A percentile compares a stretch with the other conserved stretches of the same genome.
These are phyloP conservation scores for Carterocephalus palaemon DNA, from an alignment of 2,888 invertebrate genomes.

Conservation along the genomic window DNA sequence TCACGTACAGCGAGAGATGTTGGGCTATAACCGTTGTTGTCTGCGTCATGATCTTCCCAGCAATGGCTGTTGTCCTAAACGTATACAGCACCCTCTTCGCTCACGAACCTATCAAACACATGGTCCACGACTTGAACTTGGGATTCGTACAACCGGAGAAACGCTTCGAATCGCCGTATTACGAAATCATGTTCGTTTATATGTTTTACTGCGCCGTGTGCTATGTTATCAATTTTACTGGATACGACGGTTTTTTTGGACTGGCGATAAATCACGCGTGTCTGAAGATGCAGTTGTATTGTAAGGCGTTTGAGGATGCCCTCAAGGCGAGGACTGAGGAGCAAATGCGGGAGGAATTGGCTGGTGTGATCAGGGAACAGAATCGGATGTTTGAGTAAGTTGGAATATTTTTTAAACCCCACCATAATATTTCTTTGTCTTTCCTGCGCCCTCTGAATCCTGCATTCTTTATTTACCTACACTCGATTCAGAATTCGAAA, in stretches of 20 bases:
- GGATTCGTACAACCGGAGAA: constrained; percentile 40
- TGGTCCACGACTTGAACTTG: constrained; percentile 52
- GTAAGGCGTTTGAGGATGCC: constrained; percentile 46
- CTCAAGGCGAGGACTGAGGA: constrained; percentile 27
- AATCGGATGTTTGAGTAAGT: constrained; percentile 45
- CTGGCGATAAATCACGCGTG: constrained; percentile 54
- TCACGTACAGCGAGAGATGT: constrained; percentile 42
- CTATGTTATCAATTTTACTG: constrained; percentile 45
- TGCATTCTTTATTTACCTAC: too few relatives aligned
- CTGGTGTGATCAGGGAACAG: constrained; percentile 48
- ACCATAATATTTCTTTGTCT: too few relatives aligned
- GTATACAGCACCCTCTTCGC: constrained; percentile 39
- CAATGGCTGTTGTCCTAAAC: constrained; percentile 40
- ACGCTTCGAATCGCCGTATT: constrained; percentile 47
- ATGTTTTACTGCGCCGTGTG: constrained; percentile 37
- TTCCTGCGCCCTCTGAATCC: too few relatives aligned
- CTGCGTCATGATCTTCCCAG: constrained; percentile 44
- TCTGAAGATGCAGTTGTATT: constrained; percentile 51
- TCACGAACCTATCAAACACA: constrained; percentile 40
- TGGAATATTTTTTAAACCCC: constrained; percentile 1
- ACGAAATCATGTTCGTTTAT: constrained; percentile 46
- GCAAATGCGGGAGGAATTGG: constrained; percentile 32
- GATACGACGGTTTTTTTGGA: constrained; percentile 57
- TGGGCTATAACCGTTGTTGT: constrained; percentile 40
- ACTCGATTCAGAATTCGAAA: too few relatives aligned